Evolutionary conservation across 2,113 vertebrate species (phyloP).

Genomic region (Lanius collurio): DNA sequence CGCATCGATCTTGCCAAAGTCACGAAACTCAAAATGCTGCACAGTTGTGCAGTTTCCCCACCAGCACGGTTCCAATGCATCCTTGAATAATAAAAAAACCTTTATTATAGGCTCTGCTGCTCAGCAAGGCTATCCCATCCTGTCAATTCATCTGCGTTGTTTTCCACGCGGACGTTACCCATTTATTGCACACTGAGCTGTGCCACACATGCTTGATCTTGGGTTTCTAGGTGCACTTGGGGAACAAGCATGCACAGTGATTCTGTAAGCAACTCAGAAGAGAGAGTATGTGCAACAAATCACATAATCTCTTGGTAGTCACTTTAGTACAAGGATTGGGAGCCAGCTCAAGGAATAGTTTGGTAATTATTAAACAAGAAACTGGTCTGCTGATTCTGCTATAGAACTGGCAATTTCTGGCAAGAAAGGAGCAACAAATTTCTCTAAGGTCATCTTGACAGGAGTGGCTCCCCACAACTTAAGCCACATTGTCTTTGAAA

Average conservation of each 20-base stretch:
- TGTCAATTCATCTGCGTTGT: neutral
- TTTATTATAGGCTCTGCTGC: neutral
- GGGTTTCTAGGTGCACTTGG: neutral
- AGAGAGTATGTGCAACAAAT: neutral
- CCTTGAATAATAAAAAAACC: neutral
- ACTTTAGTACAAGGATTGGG: neutral
- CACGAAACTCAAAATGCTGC: neutral
- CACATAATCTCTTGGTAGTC: neutral
- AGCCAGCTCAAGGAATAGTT: neutral
- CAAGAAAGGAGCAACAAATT: neutral
- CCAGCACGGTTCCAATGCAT: neutral
- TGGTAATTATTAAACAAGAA: neutral
- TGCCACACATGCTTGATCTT: no score
- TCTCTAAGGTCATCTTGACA: neutral
- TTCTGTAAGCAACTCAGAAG: neutral
- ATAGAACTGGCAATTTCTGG: neutral
- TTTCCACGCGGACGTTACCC: neutral
- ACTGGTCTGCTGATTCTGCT: neutral
- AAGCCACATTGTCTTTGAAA: neutral
- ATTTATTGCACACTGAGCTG: accelerated
- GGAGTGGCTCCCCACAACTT: neutral
- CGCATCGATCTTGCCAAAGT: accelerated
- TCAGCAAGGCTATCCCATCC: neutral
- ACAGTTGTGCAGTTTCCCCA: accelerated
- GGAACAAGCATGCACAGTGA: neutral